Base-by-base conservation (phyloP, 2,113 vertebrate genomes). In the Sitta europaea region DNA sequence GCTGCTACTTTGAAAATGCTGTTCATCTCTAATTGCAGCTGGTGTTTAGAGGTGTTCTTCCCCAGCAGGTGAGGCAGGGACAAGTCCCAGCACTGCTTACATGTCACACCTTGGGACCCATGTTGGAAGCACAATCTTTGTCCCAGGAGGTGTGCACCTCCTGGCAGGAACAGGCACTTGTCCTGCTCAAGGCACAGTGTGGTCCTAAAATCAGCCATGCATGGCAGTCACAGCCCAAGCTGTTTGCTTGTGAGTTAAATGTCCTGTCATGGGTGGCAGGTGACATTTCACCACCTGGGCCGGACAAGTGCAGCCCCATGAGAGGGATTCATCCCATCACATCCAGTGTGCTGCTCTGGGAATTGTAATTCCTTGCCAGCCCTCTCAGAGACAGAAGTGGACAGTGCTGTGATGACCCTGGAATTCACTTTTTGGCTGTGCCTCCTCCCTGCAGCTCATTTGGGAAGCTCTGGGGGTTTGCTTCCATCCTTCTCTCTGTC, bases 301-400 rank as follows among this genome's bases (percentile, higher is more conserved):
- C 6, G 0, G 5, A 50, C 0, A 3, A 23, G n/a, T 21, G 36
- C 61, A 31, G 28, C 20, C 45, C 10, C 31, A 3, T 5, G 23
- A 5, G 47, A 54, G 68, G 45, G 31, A 19, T 53, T 58, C 23
- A 33, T 14, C n/a, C 53, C 42, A 10, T 14, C 48, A 48, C 43
- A 50, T 18, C 24, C 71, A 25, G 19, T 9, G 45, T 1, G 3
- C 35, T 50, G 45, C 74, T 31, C 53, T 61, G 59, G 55, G 80
- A 66, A 16, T 40, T 0, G 9, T 9, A 31, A 15, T 40, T 86
- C 61, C 33, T 35, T 25, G 12, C 12, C 77, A 79, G 33, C 19
- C 10, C 77, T 61, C 73, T 14, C 45, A 8, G 48, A 19, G 14
- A 14, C 2, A 8, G 18, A 33, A 15, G 9, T 17, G 55, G 24